Base-by-base conservation (phyloP, 2,113 vertebrate species). In the Tachysurus vachellii region DNA sequence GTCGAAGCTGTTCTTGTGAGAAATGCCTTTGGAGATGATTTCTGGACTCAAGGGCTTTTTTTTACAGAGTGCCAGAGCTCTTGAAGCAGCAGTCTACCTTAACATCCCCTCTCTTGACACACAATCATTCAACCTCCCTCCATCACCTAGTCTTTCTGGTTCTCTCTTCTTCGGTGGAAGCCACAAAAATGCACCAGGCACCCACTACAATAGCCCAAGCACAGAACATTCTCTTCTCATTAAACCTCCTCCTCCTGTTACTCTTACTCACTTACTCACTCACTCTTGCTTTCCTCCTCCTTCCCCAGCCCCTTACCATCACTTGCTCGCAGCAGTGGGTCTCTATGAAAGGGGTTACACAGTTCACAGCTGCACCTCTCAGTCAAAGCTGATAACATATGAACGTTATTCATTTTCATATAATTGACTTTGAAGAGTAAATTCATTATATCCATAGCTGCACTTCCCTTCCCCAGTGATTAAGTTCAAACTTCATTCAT, bases 51-150 rank as follows among this genome's bases (percentile, higher is more conserved):
- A 86, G 93, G 90, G 91, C 92, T 93, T 88, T 93, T 88, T 91
- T 91, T 88, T 83, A 85, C 91, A 86, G 88, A 90, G 88, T 91
- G 88, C 90, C 91, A 93, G 91, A 88, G 89, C 91, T 92, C 87
- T 94, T 91, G 88, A 92, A 93, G 84, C 88, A 88, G 83, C 57
- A 92, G 75, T 86, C 88, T 80, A 85, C 83, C 89, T 59, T 86
- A 73, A 87, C 86, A 83, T 89, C 70, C 90, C 88, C 50, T 76
- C 85, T 90, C 91, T 90, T 89, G 90, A 86, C 91, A 91, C 90
- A 94, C 88, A 93, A 92, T 93, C 91, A 93, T 89, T 92, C 89
- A 93, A 85, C 92, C 89, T 80, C 91, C 83, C 82, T 88, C 68
- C 76, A 59, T 77, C 47, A 53, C 85, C 56, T 44, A 31, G 10